Base-by-base conservation (phyloP, 2,113 vertebrate species). In the Macrotus californicus region DNA sequence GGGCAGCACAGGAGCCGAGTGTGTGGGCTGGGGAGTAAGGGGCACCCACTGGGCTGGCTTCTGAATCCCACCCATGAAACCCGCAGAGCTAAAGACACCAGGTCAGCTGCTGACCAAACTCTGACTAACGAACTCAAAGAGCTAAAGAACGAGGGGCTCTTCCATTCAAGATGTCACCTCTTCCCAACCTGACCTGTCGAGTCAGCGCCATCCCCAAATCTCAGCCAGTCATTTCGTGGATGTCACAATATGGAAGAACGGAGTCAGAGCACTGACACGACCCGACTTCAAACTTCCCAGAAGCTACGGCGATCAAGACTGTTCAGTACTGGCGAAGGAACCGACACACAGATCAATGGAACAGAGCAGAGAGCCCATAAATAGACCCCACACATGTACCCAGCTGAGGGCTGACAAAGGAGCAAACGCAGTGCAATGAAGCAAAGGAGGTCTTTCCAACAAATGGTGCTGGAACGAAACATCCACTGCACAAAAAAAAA, bases 51-150 rank as follows among this genome's bases (percentile, higher is more conserved):
- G 29, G 43, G 7, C 22, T 43, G 31, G 15, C 56, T 76, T n/a
- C 36, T 21, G 22, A 39, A 31, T 3, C 11, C 6, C 1, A 0
- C 14, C 34, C 29, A 6, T 39, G 46, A 64, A 31, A 9, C 24
- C 43, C 39, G 43, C 70, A 72, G n/a, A 18, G 29, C 59, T n/a
- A 13, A 31, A 36, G 14, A 22, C 3, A 6, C 21, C 36, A 34
- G 18, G 18, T 22, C 21, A 72, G 21, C 50, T 66, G n/a, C n/a
- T 7, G 26, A 43, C n/a, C 50, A 19, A 50, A 43, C 22, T 41
- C 69, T 24, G 36, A 24, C 9, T 41, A 41, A 26, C 22, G 39
- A 39, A 70, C 22, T 12, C 69, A 24, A 24, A 61, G 29, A 29
- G 18, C 19, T 50, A 31, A 64, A 64, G 5, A 14, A 31, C 12